Percentiles rank a stretch among this genome's conserved stretches.
Conservation (phyloP, 2,888 invertebrate genomes). For the Petrolisthes manimaculis region DNA sequence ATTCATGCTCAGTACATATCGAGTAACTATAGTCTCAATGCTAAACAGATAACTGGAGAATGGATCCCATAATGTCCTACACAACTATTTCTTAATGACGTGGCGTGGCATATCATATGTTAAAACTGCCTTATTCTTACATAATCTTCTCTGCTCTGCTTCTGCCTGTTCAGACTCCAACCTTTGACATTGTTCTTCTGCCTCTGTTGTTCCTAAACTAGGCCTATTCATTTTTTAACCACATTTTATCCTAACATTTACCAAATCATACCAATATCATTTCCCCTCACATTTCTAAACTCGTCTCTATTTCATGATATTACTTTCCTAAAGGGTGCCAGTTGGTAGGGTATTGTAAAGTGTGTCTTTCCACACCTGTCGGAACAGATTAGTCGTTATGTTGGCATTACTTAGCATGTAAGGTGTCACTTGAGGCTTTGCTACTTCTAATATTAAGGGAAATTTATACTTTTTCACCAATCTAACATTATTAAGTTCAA, state of each 20-base stretch:
- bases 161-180: neutral
- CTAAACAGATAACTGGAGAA: too few species aligned
- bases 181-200: neutral
- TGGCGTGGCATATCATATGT: too few species aligned
- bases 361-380: neutral
- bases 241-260: neutral
- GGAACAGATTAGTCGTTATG: constrained; percentile 18
- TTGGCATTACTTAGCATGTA: constrained; percentile 37
- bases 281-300: neutral
- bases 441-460: constrained; percentile 4
- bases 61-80: too few species aligned
- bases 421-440: constrained; percentile 16
- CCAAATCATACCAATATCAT: neutral
- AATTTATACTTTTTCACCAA: constrained; percentile 5
- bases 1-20: too few species aligned
- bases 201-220: neutral
- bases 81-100: too few species aligned
- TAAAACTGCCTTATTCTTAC: neutral
- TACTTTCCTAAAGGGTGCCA: neutral
- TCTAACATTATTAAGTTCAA: neutral
- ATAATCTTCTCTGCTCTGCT: neutral
- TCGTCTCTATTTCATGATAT: neutral
- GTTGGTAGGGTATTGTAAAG: constrained; percentile 15
- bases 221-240: neutral
- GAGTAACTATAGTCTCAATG: too few species aligned